Evolutionary conservation across 2,888 invertebrate genomes (phyloP), one percentile per base, ranked within the genome.

Genomic region (Eristalis arbustorum): DNA sequence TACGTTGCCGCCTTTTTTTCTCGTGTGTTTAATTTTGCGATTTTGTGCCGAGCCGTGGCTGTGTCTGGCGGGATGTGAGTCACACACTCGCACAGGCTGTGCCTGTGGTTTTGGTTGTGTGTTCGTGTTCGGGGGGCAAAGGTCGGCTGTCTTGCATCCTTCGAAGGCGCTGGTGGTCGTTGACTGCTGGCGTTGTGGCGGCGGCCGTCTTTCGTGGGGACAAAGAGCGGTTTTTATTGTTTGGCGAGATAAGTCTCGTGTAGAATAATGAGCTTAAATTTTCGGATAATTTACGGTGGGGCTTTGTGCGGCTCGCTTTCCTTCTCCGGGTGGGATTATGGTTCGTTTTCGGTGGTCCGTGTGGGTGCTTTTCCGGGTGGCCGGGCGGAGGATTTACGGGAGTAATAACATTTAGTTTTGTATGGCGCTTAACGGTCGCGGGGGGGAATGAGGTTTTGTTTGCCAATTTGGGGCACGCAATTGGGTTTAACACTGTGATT

Each of bases 241-340:
- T 87, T 63, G 25, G 77, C 73, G 23, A 67, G 79, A 87, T 87
- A 83, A 68, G 83, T 87, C 79, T 79, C 87, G 72, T 87, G 75
- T 75, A 79, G 78, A 83, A 79, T 83, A 87, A 87, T 83, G 71
- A 75, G 83, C 83, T 83, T 78, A 78, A 83, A 75, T 83, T 87
- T 59, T 75, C 18, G 67, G 59, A 78, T 82, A 83, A 87, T 87
- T 87, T 83, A 87, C 83, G 87, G 83, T 11, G 59, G 13, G 75
- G 83, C 49, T 81, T 82, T 77, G 80, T 79, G 79, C 8, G 31
- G 8, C 31, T 64, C 62, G 31, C 37, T 59, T 49, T 59, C 67
- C 42, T 31, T 31, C 37, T 37, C 37, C 0, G 37, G n/a, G 37
- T 13, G 37, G 37, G 37, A 37, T 37, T 37, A 37, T 37, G 37